Conservation (phyloP, 2,113 vertebrate species). For the Columba livia region DNA sequence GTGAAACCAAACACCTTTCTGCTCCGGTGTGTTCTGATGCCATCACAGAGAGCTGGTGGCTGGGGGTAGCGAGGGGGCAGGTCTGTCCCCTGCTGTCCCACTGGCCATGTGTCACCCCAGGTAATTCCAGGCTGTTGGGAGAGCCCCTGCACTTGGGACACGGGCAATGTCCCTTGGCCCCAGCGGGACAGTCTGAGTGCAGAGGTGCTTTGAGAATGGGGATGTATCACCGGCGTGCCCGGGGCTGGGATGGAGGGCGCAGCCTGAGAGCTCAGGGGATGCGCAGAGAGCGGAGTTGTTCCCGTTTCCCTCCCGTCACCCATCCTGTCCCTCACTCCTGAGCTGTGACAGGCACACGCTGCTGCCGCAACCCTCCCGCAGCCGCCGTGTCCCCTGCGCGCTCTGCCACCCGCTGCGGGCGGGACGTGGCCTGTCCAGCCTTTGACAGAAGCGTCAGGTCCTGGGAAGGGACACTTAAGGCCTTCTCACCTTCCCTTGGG, state of each 20-base stretch:
- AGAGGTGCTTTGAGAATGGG: background rate
- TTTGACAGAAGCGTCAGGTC: background rate
- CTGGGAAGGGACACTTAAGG: background rate
- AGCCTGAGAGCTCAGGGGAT: background rate
- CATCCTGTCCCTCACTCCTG: background rate
- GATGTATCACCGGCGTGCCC: fast-evolving
- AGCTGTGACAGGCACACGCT: background rate
- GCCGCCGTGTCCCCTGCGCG: too few relatives aligned
- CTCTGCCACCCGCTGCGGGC: background rate
- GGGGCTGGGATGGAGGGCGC: background rate
- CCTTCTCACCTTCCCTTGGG: background rate
- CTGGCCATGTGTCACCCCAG: background rate
- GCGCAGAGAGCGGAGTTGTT: background rate
- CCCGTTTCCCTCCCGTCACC: background rate
- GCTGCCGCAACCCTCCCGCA: background rate
- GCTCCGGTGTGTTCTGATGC: slow-evolving; percentile 7
- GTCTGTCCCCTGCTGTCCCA: background rate
- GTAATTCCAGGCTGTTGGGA: background rate
- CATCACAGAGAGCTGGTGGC: background rate
- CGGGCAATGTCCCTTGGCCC: background rate
- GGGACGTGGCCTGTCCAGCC: background rate
- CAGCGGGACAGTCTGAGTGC: background rate
- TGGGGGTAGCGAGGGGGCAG: background rate
- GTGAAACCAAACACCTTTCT: slow-evolving; percentile 57
- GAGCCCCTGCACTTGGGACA: background rate